phyloP scores from a whole-genome alignment of 2,888 invertebrate genomes.

The Clunio marinus region DNA sequence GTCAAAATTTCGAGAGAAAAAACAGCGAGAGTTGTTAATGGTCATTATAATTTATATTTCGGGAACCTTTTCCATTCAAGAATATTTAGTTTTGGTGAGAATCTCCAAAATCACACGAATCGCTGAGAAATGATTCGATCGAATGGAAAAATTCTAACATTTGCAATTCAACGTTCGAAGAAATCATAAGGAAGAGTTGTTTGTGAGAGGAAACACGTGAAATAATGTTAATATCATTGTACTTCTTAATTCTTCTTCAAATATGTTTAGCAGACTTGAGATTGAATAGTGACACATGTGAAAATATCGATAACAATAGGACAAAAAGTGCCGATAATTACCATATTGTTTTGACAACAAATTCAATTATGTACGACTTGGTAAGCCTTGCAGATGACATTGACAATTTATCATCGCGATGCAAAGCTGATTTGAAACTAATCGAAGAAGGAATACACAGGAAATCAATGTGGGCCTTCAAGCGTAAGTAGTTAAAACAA shows the following conservation, averaged over 20 bases:
- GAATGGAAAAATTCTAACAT: too few relatives aligned
- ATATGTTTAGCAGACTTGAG: neutral
- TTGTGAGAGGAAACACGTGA: too few relatives aligned
- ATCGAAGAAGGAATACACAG: neutral
- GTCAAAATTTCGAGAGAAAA: too few relatives aligned
- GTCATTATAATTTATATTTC: too few relatives aligned
- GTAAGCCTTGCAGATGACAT: neutral
- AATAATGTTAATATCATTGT: neutral
- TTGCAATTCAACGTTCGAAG: too few relatives aligned
- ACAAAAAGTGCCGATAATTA: neutral
- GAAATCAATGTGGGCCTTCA: neutral
- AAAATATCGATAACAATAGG: neutral
- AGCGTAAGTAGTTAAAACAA: slow-evolving; percentile 13
- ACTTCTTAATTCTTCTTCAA: slow-evolving; percentile 4
- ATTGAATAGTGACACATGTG: neutral
- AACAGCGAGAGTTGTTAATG: too few relatives aligned
- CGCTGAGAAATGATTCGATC: too few relatives aligned
- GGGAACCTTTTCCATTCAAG: too few relatives aligned
- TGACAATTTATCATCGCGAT: neutral
- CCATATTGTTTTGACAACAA: neutral
- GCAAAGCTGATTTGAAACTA: neutral
- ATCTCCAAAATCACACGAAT: too few relatives aligned
- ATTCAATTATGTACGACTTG: neutral
- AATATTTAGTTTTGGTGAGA: too few relatives aligned
- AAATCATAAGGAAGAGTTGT: too few relatives aligned